These are phyloP conservation scores for Saxidomus purpurata DNA, from an alignment of 1,140 invertebrate species.

Conservation along the genomic window DNA sequence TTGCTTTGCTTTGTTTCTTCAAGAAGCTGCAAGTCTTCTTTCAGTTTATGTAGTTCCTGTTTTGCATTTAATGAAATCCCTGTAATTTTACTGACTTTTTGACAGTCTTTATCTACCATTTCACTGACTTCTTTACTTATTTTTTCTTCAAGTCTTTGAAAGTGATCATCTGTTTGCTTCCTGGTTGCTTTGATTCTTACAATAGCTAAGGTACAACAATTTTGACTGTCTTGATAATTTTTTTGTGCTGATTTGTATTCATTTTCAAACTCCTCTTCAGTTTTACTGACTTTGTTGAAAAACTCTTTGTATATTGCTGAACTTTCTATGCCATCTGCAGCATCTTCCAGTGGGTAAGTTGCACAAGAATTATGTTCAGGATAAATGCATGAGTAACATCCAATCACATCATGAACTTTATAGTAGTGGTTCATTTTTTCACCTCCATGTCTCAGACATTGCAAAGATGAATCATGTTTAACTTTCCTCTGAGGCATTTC, in stretches of 20 bases:
- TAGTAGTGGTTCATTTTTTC: not conserved
- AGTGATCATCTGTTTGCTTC: not conserved
- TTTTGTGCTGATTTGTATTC: not conserved
- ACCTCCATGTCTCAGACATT: not conserved
- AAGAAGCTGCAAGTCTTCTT: not conserved
- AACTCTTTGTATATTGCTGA: not conserved
- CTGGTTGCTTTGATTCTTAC: not conserved
- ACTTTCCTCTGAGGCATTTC: not conserved
- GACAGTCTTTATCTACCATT: not conserved
- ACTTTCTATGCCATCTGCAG: not conserved
- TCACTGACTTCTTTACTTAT: not conserved
- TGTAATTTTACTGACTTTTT: not conserved
- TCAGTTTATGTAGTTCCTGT: not conserved
- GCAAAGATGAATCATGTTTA: not conserved
- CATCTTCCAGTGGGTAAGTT: not conserved
- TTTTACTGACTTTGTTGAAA: not conserved
- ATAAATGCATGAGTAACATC: not conserved
- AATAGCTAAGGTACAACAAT: not conserved
- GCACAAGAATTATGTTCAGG: not conserved
- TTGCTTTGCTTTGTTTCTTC: not conserved
- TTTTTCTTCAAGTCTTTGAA: not conserved
- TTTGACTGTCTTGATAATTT: not conserved
- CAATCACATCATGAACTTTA: not conserved
- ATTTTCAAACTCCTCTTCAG: not conserved
- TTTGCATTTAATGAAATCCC: not conserved